Percentiles rank a stretch among this genome's conserved stretches.
Conservation (phyloP, 2,888 invertebrate genomes). For the Tiphia femorata region DNA sequence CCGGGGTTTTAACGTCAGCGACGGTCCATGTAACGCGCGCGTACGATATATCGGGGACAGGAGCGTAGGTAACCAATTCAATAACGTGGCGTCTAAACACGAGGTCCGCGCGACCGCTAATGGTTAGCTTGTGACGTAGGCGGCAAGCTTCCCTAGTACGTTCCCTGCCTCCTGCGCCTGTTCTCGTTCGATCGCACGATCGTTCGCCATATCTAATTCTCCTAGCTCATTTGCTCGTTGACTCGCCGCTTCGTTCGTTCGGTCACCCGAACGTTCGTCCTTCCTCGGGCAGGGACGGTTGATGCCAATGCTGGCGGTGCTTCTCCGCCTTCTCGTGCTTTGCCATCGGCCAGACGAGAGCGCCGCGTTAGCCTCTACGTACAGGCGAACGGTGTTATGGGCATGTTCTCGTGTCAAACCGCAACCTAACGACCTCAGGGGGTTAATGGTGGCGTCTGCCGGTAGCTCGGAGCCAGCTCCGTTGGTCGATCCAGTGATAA, state of each 20-base stretch:
- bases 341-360: slow-evolving; percentile 40
- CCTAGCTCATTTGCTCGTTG: too few species aligned
- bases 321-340: slow-evolving; percentile 32
- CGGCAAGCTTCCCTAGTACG: slow-evolving; percentile 13
- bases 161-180: neutral
- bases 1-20: slow-evolving; percentile 36
- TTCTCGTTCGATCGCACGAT: slow-evolving; percentile 14
- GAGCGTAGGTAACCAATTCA: slow-evolving; percentile 50
- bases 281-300: slow-evolving; percentile 14
- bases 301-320: slow-evolving; percentile 23
- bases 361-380: slow-evolving; percentile 40
- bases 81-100: slow-evolving; percentile 56
- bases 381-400: slow-evolving; percentile 63
- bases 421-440: slow-evolving; percentile 65
- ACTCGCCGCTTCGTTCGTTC: slow-evolving; percentile 11
- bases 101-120: slow-evolving; percentile 49
- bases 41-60: slow-evolving; percentile 42
- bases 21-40: slow-evolving; percentile 40
- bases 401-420: slow-evolving; percentile 65
- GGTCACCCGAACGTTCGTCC: slow-evolving; percentile 20
- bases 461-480: slow-evolving; percentile 36
- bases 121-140: slow-evolving; percentile 50
- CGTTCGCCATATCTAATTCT: neutral
- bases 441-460: slow-evolving; percentile 56
- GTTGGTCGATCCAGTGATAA: slow-evolving; percentile 57